These are phyloP conservation scores for Cistogaster globosa DNA, from an alignment of 2,888 invertebrate species.

Conservation along the genomic window DNA sequence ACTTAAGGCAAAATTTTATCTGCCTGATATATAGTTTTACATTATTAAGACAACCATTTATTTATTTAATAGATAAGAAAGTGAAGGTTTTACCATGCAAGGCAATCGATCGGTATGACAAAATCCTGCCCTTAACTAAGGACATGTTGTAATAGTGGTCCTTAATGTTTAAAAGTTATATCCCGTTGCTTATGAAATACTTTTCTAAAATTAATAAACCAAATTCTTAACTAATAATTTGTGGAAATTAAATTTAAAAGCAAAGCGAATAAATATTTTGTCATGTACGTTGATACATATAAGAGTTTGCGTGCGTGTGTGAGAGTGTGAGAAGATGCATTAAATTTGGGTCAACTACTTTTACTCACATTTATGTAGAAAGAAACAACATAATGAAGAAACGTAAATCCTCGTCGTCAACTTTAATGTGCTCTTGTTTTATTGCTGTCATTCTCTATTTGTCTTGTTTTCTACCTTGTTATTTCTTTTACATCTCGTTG, in stretches of 20 bases:
- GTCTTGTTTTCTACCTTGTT: slow-evolving; percentile 17
- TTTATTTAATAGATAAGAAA: too few species aligned
- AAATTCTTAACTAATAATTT: neutral
- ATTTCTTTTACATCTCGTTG: neutral
- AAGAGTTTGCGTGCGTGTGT: neutral
- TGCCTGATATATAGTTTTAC: too few species aligned
- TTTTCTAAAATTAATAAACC: too few species aligned
- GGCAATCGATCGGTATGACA: too few species aligned
- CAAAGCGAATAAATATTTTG: too few species aligned
- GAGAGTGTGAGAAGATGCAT: slow-evolving; percentile 38
- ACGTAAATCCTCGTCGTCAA: slow-evolving; percentile 7
- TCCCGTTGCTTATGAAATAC: neutral
- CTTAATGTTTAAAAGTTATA: neutral
- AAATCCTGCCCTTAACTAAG: too few species aligned
- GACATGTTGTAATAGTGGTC: too few species aligned
- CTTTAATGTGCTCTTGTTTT: slow-evolving; percentile 27
- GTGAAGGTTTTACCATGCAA: too few species aligned
- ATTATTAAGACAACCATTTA: too few species aligned
- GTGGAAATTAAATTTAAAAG: too few species aligned
- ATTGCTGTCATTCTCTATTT: slow-evolving; percentile 19
- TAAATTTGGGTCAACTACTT: slow-evolving; percentile 64
- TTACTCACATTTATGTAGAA: slow-evolving; percentile 5
- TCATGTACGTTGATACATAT: neutral
- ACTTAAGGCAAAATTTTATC: too few species aligned
- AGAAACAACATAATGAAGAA: slow-evolving; percentile 1